These are phyloP conservation scores for Phylloscopus whistleri DNA, from an alignment of 2,113 vertebrate genomes.

Conservation along the genomic window DNA sequence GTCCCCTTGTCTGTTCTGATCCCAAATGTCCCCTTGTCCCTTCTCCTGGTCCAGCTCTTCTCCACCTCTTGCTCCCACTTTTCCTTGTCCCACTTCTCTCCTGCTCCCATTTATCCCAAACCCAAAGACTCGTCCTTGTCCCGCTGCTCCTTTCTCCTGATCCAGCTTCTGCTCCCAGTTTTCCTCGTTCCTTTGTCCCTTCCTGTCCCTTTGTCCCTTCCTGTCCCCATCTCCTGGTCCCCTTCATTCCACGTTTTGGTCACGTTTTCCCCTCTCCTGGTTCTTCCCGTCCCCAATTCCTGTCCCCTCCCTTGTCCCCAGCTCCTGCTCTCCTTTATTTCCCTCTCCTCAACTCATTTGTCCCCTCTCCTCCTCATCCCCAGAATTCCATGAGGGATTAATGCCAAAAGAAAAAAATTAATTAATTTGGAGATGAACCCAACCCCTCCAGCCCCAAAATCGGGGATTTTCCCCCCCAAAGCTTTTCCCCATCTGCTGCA, in stretches of 20 bases:
- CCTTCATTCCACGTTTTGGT: neutral
- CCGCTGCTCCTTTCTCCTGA: no score
- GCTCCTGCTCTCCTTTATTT: neutral
- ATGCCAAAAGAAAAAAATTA: neutral
- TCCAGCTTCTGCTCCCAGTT: no score
- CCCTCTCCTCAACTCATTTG: neutral
- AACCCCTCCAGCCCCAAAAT: neutral
- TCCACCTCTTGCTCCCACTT: neutral
- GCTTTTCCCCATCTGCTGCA: neutral
- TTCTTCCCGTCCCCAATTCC: neutral
- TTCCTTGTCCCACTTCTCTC: neutral
- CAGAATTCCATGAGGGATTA: neutral
- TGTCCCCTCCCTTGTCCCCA: neutral
- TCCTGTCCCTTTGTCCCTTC: neutral
- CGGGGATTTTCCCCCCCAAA: neutral
- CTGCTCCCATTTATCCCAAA: no score
- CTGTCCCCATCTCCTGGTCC: no score
- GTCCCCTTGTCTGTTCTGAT: neutral
- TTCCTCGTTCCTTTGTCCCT: neutral
- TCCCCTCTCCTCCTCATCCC: neutral
- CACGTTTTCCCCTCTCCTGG: neutral
- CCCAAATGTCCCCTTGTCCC: neutral
- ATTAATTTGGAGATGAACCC: fast-evolving
- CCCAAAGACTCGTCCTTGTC: no score
- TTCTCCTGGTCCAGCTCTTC: neutral